These are phyloP conservation scores for Drosophila koepferae DNA, from an alignment of 2,888 invertebrate genomes.

Conservation along the genomic window DNA sequence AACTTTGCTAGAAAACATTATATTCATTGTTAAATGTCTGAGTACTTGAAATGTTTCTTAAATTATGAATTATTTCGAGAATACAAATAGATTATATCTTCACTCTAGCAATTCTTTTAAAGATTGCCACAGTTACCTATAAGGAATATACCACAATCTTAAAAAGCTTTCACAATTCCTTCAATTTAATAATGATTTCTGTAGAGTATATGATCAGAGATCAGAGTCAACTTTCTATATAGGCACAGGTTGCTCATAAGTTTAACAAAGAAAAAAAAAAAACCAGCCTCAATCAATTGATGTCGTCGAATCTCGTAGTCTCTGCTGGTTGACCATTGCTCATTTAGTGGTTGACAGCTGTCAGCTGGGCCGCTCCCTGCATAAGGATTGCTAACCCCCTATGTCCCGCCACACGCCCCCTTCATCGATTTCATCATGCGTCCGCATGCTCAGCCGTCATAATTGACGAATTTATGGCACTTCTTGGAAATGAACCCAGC, in stretches of 20 bases:
- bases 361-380: conserved; percentile 50
- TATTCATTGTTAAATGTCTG: too few species aligned
- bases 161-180: not conserved
- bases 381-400: not conserved
- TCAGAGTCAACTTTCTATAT: not conserved
- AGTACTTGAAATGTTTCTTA: too few species aligned
- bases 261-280: too few species aligned
- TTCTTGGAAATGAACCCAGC: conserved; percentile 62
- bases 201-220: not conserved
- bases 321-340: conserved; percentile 17
- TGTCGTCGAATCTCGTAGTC: not conserved
- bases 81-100: not conserved
- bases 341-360: conserved; percentile 62
- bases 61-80: not conserved
- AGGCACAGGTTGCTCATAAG: not conserved
- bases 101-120: not conserved
- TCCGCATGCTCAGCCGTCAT: conserved; percentile 70
- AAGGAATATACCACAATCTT: not conserved
- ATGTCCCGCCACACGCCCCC: not conserved
- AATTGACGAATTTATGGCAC: conserved; percentile 79
- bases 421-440: conserved; percentile 35
- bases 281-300: not conserved
- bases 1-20: not conserved
- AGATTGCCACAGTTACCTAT: not conserved
- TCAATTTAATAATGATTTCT: not conserved